Evolutionary conservation across 2,797 vertebrate genomes (phyloP), one percentile per base, ranked within the genome.

Genomic region (Macropodus opercularis): DNA sequence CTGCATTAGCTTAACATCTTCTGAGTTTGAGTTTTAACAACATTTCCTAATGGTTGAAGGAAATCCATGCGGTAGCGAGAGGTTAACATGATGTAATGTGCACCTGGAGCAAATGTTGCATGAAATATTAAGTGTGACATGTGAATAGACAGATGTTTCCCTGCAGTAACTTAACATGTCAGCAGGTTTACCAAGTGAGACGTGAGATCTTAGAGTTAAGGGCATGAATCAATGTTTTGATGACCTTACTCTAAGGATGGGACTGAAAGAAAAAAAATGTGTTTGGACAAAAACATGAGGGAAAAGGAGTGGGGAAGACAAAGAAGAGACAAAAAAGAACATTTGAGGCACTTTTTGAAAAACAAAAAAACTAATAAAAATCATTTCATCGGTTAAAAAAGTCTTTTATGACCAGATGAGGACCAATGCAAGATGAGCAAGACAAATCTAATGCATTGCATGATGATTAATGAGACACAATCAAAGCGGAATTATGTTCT

Each of bases 51-150:
- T 4, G 42, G 41, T 63, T 71, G 29, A 60, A 49, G 56, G 31
- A 35, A 61, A 63, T 63, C 50, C 22, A 15, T 32, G 26, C 4
- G 19, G 32, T 51, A 9, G 51, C 21, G 26, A 22, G 49, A 54
- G 34, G 42, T 52, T 52, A 40, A 68, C 11, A 29, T 26, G 42
- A 43, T 54, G 57, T 14, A 50, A 49, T n/a, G 9, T 46, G 39
- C 72, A 77, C 60, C 69, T 67, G 78, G 49, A 74, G 22, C 38
- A 52, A 32, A 36, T 31, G 21, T 1, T 34, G 49, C 7, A 8
- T 53, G 61, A 83, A 52, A 57, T 68, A 80, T 57, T 18, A 34
- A 69, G 48, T 12, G 55, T 69, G 76, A 79, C 82, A 66, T 14
- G 74, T 63, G 60, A 53, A 23, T 44, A 61, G 58, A 75, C 46